These are phyloP conservation scores for Cassiopea xamachana DNA, from an alignment of 30 jellyfish, hydroid and myxozoan genomes.

Conservation along the genomic window DNA sequence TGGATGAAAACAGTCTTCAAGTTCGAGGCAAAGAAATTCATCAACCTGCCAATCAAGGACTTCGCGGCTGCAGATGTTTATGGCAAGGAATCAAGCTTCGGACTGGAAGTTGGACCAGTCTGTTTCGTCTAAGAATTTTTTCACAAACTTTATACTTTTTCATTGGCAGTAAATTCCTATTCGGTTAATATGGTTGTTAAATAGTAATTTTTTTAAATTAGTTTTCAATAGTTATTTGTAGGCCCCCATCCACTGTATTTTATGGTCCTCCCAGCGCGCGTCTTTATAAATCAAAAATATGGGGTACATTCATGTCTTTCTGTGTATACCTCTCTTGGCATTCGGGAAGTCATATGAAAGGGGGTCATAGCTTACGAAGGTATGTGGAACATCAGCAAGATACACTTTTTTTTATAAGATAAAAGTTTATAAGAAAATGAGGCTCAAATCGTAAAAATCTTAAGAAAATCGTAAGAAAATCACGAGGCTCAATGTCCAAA, in stretches of 20 bases:
- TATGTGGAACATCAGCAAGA: no score
- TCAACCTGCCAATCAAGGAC: slow-evolving; percentile 92
- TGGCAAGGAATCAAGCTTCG: slow-evolving; percentile 84
- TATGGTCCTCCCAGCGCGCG: slow-evolving; percentile 95
- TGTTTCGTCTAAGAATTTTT: slow-evolving; percentile 67
- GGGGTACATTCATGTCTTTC: slow-evolving; percentile 20
- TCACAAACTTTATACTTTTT: slow-evolving; percentile 13
- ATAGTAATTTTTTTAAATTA: slow-evolving; percentile 40
- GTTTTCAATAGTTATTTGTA: slow-evolving; percentile 44
- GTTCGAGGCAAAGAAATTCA: slow-evolving; percentile 81
- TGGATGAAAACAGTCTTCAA: slow-evolving; percentile 84
- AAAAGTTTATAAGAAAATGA: no score
- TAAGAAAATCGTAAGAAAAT: no score
- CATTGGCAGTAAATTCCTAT: slow-evolving; percentile 34
- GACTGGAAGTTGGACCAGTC: slow-evolving; percentile 96
- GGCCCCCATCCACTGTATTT: slow-evolving; percentile 83
- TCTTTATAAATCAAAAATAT: slow-evolving; percentile 26
- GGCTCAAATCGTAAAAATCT: no score
- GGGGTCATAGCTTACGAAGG: no score
- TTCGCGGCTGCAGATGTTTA: slow-evolving; percentile 84
- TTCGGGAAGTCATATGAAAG: neutral
- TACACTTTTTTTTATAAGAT: no score
- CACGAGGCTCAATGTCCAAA: no score
- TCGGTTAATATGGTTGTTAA: slow-evolving; percentile 67
- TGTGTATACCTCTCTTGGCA: neutral